A percentile compares a stretch with the other conserved stretches of the same genome.
These are phyloP conservation scores for Halictus quadricinctus DNA, from an alignment of 2,888 invertebrate genomes.

Conservation along the genomic window DNA sequence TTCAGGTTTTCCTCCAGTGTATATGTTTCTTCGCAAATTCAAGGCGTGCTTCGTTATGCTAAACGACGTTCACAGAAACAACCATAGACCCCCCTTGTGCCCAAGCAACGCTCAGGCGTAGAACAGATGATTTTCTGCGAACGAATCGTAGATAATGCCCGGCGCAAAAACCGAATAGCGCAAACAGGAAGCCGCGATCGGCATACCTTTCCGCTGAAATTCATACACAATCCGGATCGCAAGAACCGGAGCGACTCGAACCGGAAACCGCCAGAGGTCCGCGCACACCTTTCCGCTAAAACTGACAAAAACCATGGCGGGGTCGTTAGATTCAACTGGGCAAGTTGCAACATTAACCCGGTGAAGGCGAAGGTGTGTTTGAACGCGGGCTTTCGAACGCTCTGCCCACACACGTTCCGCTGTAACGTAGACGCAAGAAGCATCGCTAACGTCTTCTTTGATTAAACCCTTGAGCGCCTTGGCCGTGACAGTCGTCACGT, in stretches of 20 bases:
- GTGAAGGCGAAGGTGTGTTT: neutral
- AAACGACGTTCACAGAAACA: neutral
- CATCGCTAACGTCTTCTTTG: conserved; percentile 16
- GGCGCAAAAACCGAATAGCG: neutral
- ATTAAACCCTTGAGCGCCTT: neutral
- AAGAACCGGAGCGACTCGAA: neutral
- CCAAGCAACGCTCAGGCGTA: too few relatives aligned
- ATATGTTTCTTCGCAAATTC: too few relatives aligned
- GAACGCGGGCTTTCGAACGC: neutral
- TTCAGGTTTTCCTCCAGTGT: too few relatives aligned
- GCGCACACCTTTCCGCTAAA: neutral
- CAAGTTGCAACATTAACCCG: neutral
- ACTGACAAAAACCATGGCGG: neutral
- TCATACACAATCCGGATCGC: neutral
- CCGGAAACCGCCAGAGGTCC: neutral
- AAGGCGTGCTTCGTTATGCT: too few relatives aligned
- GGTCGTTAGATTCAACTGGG: neutral
- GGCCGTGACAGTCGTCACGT: neutral
- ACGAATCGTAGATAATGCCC: neutral
- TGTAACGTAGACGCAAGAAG: conserved; percentile 1
- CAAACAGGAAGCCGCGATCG: neutral
- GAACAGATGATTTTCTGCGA: neutral
- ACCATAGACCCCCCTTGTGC: too few relatives aligned
- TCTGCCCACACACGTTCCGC: neutral
- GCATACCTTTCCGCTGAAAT: conserved; percentile 6